These are phyloP conservation scores for Antheraea yamamai DNA, from an alignment of 2,888 invertebrate genomes.

Conservation along the genomic window DNA sequence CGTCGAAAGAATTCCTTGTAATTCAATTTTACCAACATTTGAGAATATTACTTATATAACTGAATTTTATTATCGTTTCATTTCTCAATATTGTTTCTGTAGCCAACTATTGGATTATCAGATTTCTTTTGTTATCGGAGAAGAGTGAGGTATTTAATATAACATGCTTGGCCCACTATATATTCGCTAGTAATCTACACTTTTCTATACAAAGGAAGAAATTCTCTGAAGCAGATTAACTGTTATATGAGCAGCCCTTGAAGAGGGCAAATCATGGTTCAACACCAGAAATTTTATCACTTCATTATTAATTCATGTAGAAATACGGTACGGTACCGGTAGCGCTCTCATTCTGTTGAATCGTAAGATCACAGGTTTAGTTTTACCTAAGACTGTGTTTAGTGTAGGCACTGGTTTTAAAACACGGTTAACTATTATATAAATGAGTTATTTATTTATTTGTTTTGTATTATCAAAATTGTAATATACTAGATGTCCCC, in stretches of 20 bases:
- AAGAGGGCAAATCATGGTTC: no score
- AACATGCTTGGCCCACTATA: background rate
- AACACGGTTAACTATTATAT: background rate
- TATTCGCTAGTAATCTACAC: background rate
- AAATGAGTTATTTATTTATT: no score
- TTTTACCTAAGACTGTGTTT: background rate
- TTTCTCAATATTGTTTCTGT: constrained; percentile 6
- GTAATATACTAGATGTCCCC: no score
- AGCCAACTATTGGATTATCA: background rate
- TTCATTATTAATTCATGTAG: no score
- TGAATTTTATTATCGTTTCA: constrained; percentile 11
- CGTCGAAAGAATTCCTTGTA: constrained; percentile 48
- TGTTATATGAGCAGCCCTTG: no score
- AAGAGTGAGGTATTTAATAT: background rate
- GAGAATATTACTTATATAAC: constrained; percentile 26
- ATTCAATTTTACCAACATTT: constrained; percentile 46
- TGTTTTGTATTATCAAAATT: no score
- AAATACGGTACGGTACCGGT: background rate
- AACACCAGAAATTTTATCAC: no score
- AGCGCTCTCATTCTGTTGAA: background rate
- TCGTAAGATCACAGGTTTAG: background rate
- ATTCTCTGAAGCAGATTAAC: no score
- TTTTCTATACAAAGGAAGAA: background rate
- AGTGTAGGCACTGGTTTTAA: background rate
- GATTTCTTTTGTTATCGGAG: background rate